Conservation (phyloP, 2,113 vertebrate genomes). For the Platysternon megacephalum region DNA sequence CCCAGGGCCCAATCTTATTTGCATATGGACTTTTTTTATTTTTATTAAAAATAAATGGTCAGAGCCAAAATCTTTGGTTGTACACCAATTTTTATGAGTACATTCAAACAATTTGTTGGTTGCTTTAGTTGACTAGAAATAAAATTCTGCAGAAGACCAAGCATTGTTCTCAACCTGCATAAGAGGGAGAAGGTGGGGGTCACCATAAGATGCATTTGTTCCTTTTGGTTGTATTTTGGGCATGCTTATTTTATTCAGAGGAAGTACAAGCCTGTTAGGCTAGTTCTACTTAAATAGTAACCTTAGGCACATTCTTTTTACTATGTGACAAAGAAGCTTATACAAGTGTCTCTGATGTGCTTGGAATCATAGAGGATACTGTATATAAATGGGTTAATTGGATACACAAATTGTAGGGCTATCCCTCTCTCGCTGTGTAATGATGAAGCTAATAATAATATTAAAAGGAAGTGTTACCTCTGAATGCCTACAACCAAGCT, state of each 20-base stretch:
- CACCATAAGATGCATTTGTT: background rate
- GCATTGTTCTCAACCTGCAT: background rate
- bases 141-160: background rate
- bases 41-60: background rate
- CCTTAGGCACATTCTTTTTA: background rate
- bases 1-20: background rate
- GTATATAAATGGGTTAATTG: background rate
- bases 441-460: fast-evolving
- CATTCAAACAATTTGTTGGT: background rate
- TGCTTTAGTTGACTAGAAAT: background rate
- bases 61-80: background rate
- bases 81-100: background rate
- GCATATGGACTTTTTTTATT: background rate
- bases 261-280: no score
- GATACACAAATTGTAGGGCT: fast-evolving
- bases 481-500: fast-evolving
- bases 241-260: background rate
- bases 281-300: background rate
- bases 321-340: background rate
- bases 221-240: background rate
- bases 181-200: background rate
- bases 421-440: fast-evolving
- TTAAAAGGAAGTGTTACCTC: background rate
- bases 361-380: background rate
- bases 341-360: background rate